phyloP scores from a whole-genome alignment of 2,113 vertebrate genomes.

The Phocoena sinus region DNA sequence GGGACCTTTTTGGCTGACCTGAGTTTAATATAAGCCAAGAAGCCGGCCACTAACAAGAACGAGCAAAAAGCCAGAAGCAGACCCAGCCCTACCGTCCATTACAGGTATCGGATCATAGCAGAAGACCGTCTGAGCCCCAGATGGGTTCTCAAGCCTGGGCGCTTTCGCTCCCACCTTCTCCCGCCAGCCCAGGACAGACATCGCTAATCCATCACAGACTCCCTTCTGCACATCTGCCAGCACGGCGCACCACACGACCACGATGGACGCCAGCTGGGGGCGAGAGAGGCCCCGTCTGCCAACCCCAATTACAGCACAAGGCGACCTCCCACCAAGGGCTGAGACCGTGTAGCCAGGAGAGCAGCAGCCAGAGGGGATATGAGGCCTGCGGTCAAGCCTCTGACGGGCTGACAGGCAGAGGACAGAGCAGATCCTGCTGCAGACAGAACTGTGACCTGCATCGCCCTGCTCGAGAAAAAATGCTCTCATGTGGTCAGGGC shows the following conservation, averaged over 20 bases:
- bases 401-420: not conserved
- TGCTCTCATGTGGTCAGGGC: accelerated
- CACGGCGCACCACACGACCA: not conserved
- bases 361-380: not conserved
- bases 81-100: not conserved
- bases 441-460: not conserved
- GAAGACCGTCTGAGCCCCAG: not conserved
- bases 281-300: not conserved
- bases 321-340: not conserved
- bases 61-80: not conserved
- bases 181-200: not conserved
- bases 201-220: not conserved
- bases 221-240: not conserved
- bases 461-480: not conserved
- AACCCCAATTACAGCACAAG: not conserved
- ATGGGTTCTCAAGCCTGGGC: not conserved
- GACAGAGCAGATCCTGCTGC: not conserved
- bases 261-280: not conserved
- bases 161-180: not conserved
- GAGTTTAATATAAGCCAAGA: not conserved
- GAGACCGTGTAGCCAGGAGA: not conserved
- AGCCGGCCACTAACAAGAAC: not conserved
- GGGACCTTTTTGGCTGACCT: not conserved
- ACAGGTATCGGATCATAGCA: not conserved
- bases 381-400: not conserved